Base-by-base conservation (phyloP, 2,888 invertebrate genomes). In the Margaritifera margaritifera region DNA sequence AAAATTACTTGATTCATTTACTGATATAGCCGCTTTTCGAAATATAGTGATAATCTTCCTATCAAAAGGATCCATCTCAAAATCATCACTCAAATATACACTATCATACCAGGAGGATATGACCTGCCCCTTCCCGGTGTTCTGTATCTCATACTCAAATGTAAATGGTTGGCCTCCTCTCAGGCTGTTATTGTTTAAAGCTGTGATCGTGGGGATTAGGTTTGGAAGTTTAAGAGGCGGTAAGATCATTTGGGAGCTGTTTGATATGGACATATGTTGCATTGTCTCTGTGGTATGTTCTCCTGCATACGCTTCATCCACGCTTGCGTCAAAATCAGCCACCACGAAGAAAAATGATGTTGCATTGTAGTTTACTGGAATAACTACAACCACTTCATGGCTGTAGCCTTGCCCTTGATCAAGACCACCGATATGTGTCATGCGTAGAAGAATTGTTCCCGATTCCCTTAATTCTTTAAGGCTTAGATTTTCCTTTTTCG, bases 11-110 rank as follows among this genome's bases (percentile, higher is more conserved):
- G 65, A 65, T 20, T 65, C 62, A 22, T 62, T 69, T 15, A 62
- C 51, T 18, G 31, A 51, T 6, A 74, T 42, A 18, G 15, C 1
- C 4, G 57, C 24, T 20, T 22, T 5, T 24, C 57, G 42, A 6
- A 55, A 24, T 4, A 53, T 58, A 8, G 69, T 61, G 42, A 62
- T 64, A 3, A 74, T 57, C 61, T 68, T 71, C 22, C 20, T 27
- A 63, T 71, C 71, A 69, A 74, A 74, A 2, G 63, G 60, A 54
- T 74, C 74, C 18, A 65, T 20, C 19, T 62, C 11, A 11, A 62
- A 56, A 56, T 74, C 71, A 4, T 74, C 66, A 65, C 74, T 74
- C 0, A 74, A 60, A 56, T 62, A 72, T 19, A 69, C 54, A 53
- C 64, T 67, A 15, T 66, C 67, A 15, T 64, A 72, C 62, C 71